Base-by-base conservation (phyloP, 2,113 vertebrate species). In the Merops nubicus region DNA sequence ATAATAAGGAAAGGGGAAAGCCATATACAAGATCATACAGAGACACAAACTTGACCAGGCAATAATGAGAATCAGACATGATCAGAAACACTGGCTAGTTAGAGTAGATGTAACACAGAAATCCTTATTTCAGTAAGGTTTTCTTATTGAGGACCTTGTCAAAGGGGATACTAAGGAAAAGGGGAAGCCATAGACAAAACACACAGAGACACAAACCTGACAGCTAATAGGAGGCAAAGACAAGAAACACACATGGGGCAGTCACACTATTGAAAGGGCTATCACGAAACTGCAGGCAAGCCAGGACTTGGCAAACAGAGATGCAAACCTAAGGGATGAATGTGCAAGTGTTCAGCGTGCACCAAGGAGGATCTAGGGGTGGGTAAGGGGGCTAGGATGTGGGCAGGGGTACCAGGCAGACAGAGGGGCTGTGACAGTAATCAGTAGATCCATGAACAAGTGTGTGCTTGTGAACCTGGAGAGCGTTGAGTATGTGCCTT, bases 331-430 rank as follows among this genome's bases (percentile, higher is more conserved):
- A 13, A 72, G 13, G 2, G 9, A 26, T 2, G 5, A 64, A 16
- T 42, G 16, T 42, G 34, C 1, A 9, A 80, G 42, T 19, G 13
- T 10, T 6, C 31, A 80, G 17, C 4, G 5, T 56, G 31, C 34
- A 50, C 26, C 0, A 2, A 57, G 5, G 20, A 9, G 25, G 8
- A 48, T 15, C 18, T 3, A 2, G 40, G 47, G 23, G 14, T 19
- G 4, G 0, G 5, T 51, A 50, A 77, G 38, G n/a, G 9, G 9
- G 12, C 6, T 2, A 1, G n/a, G 29, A 29, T 34, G 34, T 1
- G 4, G 12, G 10, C 31, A 36, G 5, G 12, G 12, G 6, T 81
- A 21, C 8, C 2, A 4, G 23, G 13, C 4, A 2, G 38, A 48
- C 5, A 80, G 4, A 63, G 31, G 4, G 38, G 4, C 14, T 23